A percentile compares a stretch with the other conserved stretches of the same genome.
Conservation (phyloP, 2,888 invertebrate genomes). For the Phaedon cochleariae region DNA sequence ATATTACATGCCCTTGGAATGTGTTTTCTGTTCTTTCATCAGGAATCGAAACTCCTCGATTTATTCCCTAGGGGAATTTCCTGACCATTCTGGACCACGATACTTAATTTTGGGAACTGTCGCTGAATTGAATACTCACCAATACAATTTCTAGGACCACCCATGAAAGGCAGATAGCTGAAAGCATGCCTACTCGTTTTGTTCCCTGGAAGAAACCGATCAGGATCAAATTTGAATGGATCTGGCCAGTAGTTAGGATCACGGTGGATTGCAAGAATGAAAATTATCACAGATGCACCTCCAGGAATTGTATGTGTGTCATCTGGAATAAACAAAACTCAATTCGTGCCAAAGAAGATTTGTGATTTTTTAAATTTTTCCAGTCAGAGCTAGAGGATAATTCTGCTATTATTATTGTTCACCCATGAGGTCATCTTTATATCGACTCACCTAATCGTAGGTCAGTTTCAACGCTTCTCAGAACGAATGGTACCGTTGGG, state of each 20-base stretch:
- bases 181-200: background rate
- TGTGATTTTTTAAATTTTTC: too few species aligned
- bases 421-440: too few species aligned
- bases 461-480: background rate
- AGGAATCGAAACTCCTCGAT: too few species aligned
- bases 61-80: too few species aligned
- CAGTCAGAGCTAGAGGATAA: too few species aligned
- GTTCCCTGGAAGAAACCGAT: background rate
- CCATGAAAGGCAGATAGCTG: background rate
- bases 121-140: background rate
- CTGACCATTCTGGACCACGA: too few species aligned
- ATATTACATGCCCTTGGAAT: too few species aligned
- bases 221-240: conserved; percentile 3
- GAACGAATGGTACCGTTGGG: conserved; percentile 35
- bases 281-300: background rate
- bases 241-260: background rate
- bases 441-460: background rate
- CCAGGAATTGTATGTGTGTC: background rate
- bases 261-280: background rate
- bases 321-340: background rate
- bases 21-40: too few species aligned
- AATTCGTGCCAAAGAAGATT: too few species aligned
- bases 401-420: too few species aligned
- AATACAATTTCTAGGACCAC: background rate
- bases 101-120: too few species aligned